A percentile compares a stretch with the other conserved stretches of the same genome.
Evolutionary conservation across 2,888 invertebrate genomes (phyloP).

Genomic region (Drosophila merina): DNA sequence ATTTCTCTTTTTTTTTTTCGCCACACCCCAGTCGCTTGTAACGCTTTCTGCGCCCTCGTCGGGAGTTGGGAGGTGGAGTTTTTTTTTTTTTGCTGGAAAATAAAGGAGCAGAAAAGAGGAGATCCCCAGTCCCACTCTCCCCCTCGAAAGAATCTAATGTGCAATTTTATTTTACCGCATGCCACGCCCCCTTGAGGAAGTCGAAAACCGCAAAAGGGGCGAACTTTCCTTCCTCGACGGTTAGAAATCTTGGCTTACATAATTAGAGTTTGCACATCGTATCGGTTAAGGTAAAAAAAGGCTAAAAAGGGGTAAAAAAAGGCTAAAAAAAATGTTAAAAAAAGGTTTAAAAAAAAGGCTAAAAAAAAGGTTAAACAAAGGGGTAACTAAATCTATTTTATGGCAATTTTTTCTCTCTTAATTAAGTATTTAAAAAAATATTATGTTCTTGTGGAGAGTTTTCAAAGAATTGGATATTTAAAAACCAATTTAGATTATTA

Average conservation of each 20-base stretch:
- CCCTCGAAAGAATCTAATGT: constrained; percentile 52
- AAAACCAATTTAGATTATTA: too few relatives aligned
- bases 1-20: constrained; percentile 3
- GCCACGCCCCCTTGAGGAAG: constrained; percentile 56
- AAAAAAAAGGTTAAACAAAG: background rate
- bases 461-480: too few relatives aligned
- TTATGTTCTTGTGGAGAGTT: too few relatives aligned
- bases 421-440: too few relatives aligned
- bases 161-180: constrained; percentile 57
- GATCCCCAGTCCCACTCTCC: background rate
- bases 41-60: constrained; percentile 47
- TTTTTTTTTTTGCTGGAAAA: background rate
- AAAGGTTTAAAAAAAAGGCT: background rate
- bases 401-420: too few relatives aligned
- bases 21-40: constrained; percentile 49
- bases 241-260: constrained; percentile 3
- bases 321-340: too few relatives aligned
- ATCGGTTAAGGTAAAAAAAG: background rate
- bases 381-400: too few relatives aligned
- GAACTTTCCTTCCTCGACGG: constrained; percentile 20
- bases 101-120: background rate
- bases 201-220: background rate
- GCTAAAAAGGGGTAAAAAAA: background rate
- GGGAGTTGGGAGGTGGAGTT: constrained; percentile 11
- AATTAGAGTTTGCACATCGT: constrained; percentile 2